Evolutionary conservation across 2,888 invertebrate genomes (phyloP).

Genomic region (Heliconius ismenius): DNA sequence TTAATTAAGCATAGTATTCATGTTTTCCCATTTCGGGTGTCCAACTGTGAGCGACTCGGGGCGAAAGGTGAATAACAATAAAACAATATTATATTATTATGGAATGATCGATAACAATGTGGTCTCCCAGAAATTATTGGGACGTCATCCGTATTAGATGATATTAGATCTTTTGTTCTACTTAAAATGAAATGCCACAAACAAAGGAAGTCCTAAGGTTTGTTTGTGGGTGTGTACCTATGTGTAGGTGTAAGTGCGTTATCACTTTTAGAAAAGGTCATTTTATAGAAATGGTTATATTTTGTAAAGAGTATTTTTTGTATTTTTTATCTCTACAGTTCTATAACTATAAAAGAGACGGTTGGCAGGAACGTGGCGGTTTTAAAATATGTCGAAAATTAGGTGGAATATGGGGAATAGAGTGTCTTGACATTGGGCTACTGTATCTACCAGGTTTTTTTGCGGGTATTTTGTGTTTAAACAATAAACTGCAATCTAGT

Average conservation of each 20-base stretch:
- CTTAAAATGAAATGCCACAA: constrained; percentile 11
- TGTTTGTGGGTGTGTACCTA: not conserved
- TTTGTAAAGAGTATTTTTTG: not conserved
- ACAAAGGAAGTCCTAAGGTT: not conserved
- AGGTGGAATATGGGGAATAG: too few species aligned
- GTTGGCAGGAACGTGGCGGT: not conserved
- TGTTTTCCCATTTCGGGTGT: not conserved
- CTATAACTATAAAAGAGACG: not conserved
- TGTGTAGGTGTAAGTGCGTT: not conserved
- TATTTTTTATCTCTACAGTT: not conserved
- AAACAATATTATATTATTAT: not conserved
- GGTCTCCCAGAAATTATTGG: not conserved
- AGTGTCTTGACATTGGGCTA: too few species aligned
- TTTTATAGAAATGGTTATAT: not conserved
- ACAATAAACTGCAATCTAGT: too few species aligned
- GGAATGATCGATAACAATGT: not conserved
- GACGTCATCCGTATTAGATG: not conserved
- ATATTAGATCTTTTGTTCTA: constrained; percentile 1
- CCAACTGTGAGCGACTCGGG: not conserved
- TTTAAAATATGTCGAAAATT: too few species aligned
- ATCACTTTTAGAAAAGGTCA: constrained; percentile 1
- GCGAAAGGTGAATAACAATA: not conserved
- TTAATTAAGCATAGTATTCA: not conserved
- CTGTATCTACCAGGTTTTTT: too few species aligned
- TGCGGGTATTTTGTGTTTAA: too few species aligned